Evolutionary conservation across 2,888 invertebrate genomes (phyloP).

Genomic region (Harpalus rufipes): DNA sequence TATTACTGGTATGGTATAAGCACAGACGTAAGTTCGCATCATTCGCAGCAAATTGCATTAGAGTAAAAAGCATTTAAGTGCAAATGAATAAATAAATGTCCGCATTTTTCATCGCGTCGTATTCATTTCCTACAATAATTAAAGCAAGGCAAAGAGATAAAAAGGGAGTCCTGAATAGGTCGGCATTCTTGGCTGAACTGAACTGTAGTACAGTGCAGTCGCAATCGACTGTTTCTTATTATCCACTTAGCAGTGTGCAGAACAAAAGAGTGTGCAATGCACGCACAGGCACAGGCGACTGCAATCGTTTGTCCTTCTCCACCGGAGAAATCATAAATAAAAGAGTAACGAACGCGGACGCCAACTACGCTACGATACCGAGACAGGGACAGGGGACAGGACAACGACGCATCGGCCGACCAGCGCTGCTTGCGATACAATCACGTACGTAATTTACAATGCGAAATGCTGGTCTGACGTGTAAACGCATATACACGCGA

Average conservation of each 20-base stretch:
- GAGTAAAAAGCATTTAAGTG: slow-evolving; percentile 33
- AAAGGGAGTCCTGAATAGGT: slow-evolving; percentile 58
- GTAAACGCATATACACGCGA: slow-evolving; percentile 59
- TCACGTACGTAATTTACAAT: slow-evolving; percentile 65
- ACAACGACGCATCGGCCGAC: slow-evolving; percentile 50
- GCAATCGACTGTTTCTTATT: slow-evolving; percentile 60
- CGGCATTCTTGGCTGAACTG: slow-evolving; percentile 50
- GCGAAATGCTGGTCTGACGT: slow-evolving; percentile 61
- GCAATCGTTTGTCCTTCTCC: slow-evolving; percentile 49
- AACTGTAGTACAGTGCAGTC: slow-evolving; percentile 6
- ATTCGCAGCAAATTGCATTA: slow-evolving; percentile 40
- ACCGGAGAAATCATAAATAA: slow-evolving; percentile 60
- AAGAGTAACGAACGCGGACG: slow-evolving; percentile 52
- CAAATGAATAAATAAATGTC: slow-evolving; percentile 43
- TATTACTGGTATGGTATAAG: neutral
- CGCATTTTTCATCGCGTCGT: slow-evolving; percentile 12
- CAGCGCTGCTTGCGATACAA: slow-evolving; percentile 55
- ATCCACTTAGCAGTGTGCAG: slow-evolving; percentile 55
- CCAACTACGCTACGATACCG: slow-evolving; percentile 28
- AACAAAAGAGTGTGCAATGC: slow-evolving; percentile 44
- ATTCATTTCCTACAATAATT: slow-evolving; percentile 48
- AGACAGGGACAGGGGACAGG: slow-evolving; percentile 24
- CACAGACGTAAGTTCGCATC: neutral
- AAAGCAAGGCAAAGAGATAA: slow-evolving; percentile 32
- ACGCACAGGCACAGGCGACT: slow-evolving; percentile 39